Evolutionary conservation across 2,113 vertebrate species (phyloP).

Genomic region (Axis porcinus): DNA sequence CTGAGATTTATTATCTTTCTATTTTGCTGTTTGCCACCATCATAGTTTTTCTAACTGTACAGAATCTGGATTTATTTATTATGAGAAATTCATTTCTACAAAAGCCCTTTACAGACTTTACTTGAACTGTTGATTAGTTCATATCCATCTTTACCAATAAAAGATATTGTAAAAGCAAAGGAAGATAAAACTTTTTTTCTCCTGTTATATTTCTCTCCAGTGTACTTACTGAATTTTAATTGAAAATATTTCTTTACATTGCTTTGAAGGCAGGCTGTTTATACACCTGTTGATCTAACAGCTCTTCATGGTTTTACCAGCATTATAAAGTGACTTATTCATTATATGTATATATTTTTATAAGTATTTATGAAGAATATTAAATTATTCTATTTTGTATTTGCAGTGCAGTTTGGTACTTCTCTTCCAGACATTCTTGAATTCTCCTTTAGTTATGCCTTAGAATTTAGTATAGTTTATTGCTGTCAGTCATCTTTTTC

Average conservation of each 20-base stretch:
- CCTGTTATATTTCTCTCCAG: background rate
- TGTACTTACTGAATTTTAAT: constrained; percentile 31
- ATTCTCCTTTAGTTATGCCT: background rate
- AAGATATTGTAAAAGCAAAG: constrained; percentile 14
- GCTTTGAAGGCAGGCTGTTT: constrained; percentile 10
- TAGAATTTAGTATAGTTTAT: background rate
- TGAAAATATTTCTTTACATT: constrained; percentile 30
- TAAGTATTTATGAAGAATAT: constrained; percentile 47
- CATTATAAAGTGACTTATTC: constrained; percentile 15
- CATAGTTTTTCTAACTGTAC: constrained; percentile 13
- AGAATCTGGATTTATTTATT: constrained; percentile 47
- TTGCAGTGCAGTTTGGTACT: background rate
- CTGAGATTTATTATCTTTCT: background rate
- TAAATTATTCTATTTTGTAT: constrained; percentile 24
- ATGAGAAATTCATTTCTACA: constrained; percentile 44
- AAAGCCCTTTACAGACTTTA: background rate
- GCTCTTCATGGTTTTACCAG: constrained; percentile 11
- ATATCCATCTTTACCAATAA: constrained; percentile 20
- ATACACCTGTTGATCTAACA: background rate
- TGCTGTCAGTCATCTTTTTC: background rate
- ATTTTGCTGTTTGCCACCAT: background rate
- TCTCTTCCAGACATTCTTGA: background rate
- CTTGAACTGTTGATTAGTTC: background rate
- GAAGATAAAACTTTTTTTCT: background rate
- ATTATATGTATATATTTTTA: constrained; percentile 37